Evolutionary conservation across 2,888 invertebrate genomes (phyloP).

Genomic region (Tortrix viridana): DNA sequence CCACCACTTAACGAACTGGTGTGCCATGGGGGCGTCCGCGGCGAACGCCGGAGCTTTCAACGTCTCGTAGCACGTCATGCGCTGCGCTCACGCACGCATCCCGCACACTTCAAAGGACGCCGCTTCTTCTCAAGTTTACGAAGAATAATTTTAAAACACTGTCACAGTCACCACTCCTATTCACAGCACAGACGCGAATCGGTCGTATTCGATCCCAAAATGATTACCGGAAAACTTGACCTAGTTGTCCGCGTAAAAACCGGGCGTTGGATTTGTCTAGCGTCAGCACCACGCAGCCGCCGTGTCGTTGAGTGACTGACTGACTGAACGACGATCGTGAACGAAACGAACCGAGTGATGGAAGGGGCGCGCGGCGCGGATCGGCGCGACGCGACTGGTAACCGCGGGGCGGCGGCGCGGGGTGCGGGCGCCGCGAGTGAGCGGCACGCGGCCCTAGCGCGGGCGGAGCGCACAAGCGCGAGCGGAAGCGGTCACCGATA

Average conservation of each 20-base stretch:
- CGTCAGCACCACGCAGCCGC: conserved; percentile 65
- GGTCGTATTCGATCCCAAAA: conserved; percentile 55
- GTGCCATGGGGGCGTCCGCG: conserved; percentile 87
- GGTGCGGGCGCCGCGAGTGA: conserved; percentile 37
- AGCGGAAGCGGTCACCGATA: conserved; percentile 31
- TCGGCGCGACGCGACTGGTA: conserved; percentile 45
- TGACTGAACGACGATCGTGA: conserved; percentile 44
- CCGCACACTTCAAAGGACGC: conserved; percentile 79
- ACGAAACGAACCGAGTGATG: conserved; percentile 37
- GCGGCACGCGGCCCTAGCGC: conserved; percentile 42
- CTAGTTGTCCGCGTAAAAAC: conserved; percentile 79
- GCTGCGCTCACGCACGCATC: conserved; percentile 85
- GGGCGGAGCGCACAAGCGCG: conserved; percentile 18
- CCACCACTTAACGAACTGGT: conserved; percentile 91
- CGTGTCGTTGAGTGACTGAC: conserved; percentile 76
- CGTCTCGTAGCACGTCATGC: conserved; percentile 85
- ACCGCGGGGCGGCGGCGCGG: conserved; percentile 29
- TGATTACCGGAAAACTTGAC: conserved; percentile 69
- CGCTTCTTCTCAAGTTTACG: conserved; percentile 70
- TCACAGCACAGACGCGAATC: conserved; percentile 62
- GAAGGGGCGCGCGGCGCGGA: conserved; percentile 54
- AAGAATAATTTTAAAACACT: conserved; percentile 60
- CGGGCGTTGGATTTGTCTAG: conserved; percentile 51
- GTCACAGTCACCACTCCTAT: conserved; percentile 58
- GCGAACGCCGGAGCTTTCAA: conserved; percentile 83